Evolutionary conservation across 2,797 vertebrate genomes (phyloP), one percentile per base, ranked within the genome.

Genomic region (Periparus ater): DNA sequence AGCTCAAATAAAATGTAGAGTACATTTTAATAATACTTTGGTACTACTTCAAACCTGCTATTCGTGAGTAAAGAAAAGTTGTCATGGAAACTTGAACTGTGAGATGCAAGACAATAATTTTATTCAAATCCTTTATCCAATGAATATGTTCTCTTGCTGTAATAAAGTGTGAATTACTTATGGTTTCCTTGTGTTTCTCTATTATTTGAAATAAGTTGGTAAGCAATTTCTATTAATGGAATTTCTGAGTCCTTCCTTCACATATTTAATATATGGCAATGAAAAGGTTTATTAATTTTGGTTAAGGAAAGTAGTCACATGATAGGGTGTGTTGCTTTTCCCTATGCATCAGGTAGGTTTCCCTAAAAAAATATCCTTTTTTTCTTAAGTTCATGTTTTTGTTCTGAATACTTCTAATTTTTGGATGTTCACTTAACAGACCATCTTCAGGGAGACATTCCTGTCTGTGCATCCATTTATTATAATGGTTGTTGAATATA

Each of bases 11-110:
- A 80, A 85, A 68, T 74, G 51, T 61, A 73, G 47, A 84, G 32
- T 85, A 67, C 58, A 44, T 95, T 71, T 95, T 74, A 94, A 87
- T 95, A 76, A 89, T 61, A 85, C 65, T 94, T 96, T 38, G 26
- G 38, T 95, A 66, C 20, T 84, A 78, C 88, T 85, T 85, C 53
- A 74, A 65, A 60, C 42, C 66, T 88, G 55, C 36, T 95, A 82
- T 93, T 96, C 79, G 94, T 54, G 34, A 95, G 51, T 57, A 82
- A 85, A 88, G 85, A 92, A 89, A 89, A 85, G 89, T 96, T 96
- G 94, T 84, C 94, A 96, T 97, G 95, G 95, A 93, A 96, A 96
- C 89, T 79, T 94, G 70, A 93, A 91, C 78, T 79, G 50, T 2
- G 26, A 92, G 62, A 86, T 76, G 38, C 38, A 82, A 92, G 85